Base-by-base conservation (phyloP, 2,888 invertebrate genomes). In the Chloromyia formosa region DNA sequence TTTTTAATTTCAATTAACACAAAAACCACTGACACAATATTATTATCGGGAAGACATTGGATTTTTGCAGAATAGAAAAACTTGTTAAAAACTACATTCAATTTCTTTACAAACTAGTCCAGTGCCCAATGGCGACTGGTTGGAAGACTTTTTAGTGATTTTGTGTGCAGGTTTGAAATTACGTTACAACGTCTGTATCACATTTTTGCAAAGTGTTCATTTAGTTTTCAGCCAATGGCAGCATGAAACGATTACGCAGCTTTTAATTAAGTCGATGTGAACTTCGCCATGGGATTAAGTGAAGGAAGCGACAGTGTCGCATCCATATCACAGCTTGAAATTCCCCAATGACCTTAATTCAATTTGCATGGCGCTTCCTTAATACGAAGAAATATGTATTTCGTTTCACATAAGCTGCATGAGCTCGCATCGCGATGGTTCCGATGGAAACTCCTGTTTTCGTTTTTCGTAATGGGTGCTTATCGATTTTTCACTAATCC, bases 81-180 rank as follows among this genome's bases (percentile, higher is more conserved):
- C 27, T 42, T 18, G 7, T 42, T 12, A 12, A 66, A 45, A 45
- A 42, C 16, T 66, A 2, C 18, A 23, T 42, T 16, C 10, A 62
- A 35, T 40, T 64, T 18, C 27, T 40, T 64, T 64, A 64, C 18
- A 64, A 69, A 75, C 68, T 75, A 58, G 53, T 73, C 42, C 62
- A 77, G 72, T 62, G 35, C 23, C 68, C 40, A 54, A 42, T 45
- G 23, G 16, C 62, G 62, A 61, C 35, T 74, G 60, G 23, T 79
- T 86, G 87, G 87, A 87, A 88, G 87, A 87, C 87, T 84, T 86
- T 81, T 83, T 81, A 83, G 84, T 83, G 87, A 86, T 87, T 87
- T 86, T 86, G 71, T 56, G 14, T 58, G 27, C 45, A 68, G 45
- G 66, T 23, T 60, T 9, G 2, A 20, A 23, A 4, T 9, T n/a